Percentiles rank a stretch among this genome's conserved stretches.
Evolutionary conservation across 2,888 invertebrate species (phyloP).

Genomic region (Lutraria lutraria): DNA sequence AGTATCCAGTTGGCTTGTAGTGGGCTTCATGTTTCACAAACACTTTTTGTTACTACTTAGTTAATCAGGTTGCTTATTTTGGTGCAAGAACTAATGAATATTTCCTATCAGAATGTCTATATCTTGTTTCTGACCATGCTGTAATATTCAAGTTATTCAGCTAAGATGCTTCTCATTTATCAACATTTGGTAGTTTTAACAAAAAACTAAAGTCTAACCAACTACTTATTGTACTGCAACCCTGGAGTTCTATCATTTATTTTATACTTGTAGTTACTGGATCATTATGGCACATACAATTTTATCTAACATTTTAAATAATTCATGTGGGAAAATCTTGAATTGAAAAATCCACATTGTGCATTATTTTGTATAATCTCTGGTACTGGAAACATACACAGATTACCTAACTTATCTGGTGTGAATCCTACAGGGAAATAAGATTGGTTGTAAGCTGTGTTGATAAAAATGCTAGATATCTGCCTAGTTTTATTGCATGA

Average conservation of each 20-base stretch:
- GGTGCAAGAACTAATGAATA: neutral
- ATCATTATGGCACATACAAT: no score
- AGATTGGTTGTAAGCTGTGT: constrained; percentile 9
- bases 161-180: no score
- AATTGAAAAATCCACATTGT: neutral
- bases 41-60: no score
- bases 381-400: neutral
- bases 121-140: neutral
- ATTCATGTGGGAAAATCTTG: neutral
- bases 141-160: no score
- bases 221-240: neutral
- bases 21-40: no score
- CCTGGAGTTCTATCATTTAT: neutral
- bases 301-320: neutral
- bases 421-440: neutral
- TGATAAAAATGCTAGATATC: constrained; percentile 23
- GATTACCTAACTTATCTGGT: neutral
- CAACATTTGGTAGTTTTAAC: no score
- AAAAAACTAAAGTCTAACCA: neutral
- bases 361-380: neutral
- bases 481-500: constrained; percentile 13
- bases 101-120: neutral
- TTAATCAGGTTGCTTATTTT: no score
- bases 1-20: no score
- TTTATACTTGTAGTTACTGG: neutral